Evolutionary conservation across 1,140 invertebrate genomes (phyloP), one percentile per base, ranked within the genome.

Genomic region (Antheraea pernyi): DNA sequence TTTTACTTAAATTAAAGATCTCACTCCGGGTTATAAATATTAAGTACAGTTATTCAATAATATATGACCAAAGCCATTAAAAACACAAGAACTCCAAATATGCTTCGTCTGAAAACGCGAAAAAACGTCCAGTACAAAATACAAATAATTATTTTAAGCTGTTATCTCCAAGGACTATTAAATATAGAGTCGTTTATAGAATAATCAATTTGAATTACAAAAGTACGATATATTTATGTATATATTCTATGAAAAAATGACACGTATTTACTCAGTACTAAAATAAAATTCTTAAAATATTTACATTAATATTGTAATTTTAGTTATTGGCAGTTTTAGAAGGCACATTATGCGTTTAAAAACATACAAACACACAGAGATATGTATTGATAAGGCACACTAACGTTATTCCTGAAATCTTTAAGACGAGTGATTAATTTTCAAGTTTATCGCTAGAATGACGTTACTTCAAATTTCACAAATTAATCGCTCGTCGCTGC

Each of bases 261-360:
- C 36, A 63, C 46, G 16, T 16, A 16, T 37, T 37, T 63, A 63
- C 30, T 63, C 13, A 13, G 13, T 16, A 53, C 46, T 53, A 53
- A n/a, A 53, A 63, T 37, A 63, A 16, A 63, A 37, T 37, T 37
- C 30, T 63, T 37, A 63, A n/a, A 16, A 37, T 63, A 63, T 63
- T 37, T 63, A 63, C 61, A 63, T 63, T 63, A 63, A 63, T 42
- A 10, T 16, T 53, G 13, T 53, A n/a, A 13, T 6, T 13, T 63
- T 63, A 63, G 61, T 63, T n/a, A 63, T 37, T 63, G 61, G 61
- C 61, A 63, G 46, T 53, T 53, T 53, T 53, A 53, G 61, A 63
- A 63, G 61, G 61, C 61, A 63, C 61, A 61, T 61, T 61, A 61
- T 19, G 61, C 19, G 37, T 63, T n/a, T 63, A 22, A 22, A 30